A percentile compares a stretch with the other conserved stretches of the same genome.
phyloP scores from a whole-genome alignment of 2,113 vertebrate genomes.

The Pristiophorus japonicus region DNA sequence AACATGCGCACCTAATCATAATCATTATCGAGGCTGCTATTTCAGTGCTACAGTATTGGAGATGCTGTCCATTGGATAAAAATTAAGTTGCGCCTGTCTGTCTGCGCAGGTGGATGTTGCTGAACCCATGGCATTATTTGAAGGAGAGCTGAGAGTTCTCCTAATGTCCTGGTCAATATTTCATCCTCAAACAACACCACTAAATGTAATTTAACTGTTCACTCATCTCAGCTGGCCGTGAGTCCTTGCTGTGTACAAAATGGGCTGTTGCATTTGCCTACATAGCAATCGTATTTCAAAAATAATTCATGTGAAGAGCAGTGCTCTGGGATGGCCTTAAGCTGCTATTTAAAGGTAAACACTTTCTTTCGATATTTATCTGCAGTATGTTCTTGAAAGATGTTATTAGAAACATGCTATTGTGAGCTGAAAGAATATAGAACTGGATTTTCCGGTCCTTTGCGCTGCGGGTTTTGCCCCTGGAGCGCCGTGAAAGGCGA shows the following conservation, averaged over 20 bases:
- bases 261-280: not conserved
- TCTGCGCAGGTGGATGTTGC: no score
- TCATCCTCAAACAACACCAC: not conserved
- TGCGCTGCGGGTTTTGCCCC: no score
- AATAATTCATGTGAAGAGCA: not conserved
- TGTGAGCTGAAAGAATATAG: not conserved
- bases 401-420: not conserved
- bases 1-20: not conserved
- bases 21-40: not conserved
- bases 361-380: not conserved
- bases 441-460: no score
- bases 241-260: not conserved
- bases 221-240: not conserved
- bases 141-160: no score
- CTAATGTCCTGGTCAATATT: no score
- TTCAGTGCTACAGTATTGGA: not conserved
- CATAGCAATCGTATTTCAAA: not conserved
- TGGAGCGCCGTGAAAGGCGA: no score
- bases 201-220: not conserved
- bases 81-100: no score
- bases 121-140: no score
- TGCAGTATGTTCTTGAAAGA: not conserved
- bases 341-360: not conserved
- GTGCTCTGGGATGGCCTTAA: not conserved
- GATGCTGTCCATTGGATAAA: not conserved